These are phyloP conservation scores for Trimorus sp. DNA, from an alignment of 2,888 invertebrate genomes.

Conservation along the genomic window DNA sequence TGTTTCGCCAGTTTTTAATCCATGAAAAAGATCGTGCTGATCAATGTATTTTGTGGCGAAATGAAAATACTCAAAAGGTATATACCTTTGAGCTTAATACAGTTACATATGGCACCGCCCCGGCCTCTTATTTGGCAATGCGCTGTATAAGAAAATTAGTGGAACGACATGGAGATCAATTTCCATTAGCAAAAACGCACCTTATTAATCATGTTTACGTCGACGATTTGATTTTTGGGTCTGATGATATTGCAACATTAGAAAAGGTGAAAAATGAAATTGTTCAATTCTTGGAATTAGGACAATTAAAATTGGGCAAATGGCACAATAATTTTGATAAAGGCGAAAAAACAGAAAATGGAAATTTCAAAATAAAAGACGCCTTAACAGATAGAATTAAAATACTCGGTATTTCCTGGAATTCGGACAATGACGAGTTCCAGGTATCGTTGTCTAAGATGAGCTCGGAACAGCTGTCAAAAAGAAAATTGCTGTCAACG, in stretches of 20 bases:
- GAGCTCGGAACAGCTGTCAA: background rate
- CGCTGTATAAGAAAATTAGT: background rate
- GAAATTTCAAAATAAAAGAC: too few species aligned
- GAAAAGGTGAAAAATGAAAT: too few species aligned
- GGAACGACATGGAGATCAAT: background rate
- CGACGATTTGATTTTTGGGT: background rate
- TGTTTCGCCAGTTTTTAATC: conserved; percentile 1
- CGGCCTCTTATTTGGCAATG: background rate
- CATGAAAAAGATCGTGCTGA: background rate
- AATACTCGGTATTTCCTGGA: too few species aligned
- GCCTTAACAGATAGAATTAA: too few species aligned
- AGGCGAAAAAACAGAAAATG: too few species aligned
- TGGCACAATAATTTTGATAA: too few species aligned
- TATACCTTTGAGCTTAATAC: conserved; percentile 3
- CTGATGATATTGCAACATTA: too few species aligned
- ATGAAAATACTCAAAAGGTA: background rate
- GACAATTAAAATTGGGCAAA: too few species aligned
- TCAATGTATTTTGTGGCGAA: conserved; percentile 10
- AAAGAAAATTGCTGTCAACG: background rate
- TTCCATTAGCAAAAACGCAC: background rate
- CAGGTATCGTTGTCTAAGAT: too few species aligned
- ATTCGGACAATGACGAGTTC: too few species aligned
- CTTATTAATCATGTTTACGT: background rate
- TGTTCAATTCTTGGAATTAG: too few species aligned
- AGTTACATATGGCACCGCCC: conserved; percentile 10